phyloP scores from a whole-genome alignment of 2,797 vertebrate species.

The Takifugu rubripes region DNA sequence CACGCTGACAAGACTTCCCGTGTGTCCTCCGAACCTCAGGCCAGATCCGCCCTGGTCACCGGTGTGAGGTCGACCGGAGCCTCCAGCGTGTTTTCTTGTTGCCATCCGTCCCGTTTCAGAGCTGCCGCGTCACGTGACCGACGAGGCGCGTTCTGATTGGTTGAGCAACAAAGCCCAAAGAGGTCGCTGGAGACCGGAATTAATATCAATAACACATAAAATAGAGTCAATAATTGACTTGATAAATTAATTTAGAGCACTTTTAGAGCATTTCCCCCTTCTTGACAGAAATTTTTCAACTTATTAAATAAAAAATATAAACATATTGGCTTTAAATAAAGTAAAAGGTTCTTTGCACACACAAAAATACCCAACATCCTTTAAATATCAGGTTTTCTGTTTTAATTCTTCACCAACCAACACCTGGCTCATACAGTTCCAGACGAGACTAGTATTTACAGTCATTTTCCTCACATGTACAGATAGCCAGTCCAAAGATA shows the following conservation, averaged over 20 bases:
- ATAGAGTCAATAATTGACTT: neutral
- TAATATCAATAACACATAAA: too few relatives aligned
- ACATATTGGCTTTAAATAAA: neutral
- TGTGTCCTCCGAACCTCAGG: constrained; percentile 55
- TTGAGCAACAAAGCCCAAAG: constrained; percentile 29
- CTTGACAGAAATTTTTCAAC: too few relatives aligned
- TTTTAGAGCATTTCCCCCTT: too few relatives aligned
- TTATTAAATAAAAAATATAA: too few relatives aligned
- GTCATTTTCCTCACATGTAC: constrained; percentile 39
- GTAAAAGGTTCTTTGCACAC: too few relatives aligned
- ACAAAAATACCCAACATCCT: too few relatives aligned
- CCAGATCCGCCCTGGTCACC: constrained; percentile 35
- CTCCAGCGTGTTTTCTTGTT: constrained; percentile 53
- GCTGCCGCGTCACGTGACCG: constrained; percentile 31
- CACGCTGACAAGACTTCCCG: constrained; percentile 52
- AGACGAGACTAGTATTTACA: constrained; percentile 57
- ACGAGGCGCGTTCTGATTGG: constrained; percentile 23
- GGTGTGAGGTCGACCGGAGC: constrained; percentile 19
- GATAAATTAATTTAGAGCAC: neutral
- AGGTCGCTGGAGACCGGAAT: neutral
- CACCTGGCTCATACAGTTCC: constrained; percentile 31
- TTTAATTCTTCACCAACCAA: constrained; percentile 50
- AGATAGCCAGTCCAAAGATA: constrained; percentile 51
- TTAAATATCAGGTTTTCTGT: neutral
- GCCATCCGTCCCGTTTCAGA: constrained; percentile 6